Evolutionary conservation across 2,888 invertebrate species (phyloP), one percentile per base, ranked within the genome.

Genomic region (Melanostoma mellinum): DNA sequence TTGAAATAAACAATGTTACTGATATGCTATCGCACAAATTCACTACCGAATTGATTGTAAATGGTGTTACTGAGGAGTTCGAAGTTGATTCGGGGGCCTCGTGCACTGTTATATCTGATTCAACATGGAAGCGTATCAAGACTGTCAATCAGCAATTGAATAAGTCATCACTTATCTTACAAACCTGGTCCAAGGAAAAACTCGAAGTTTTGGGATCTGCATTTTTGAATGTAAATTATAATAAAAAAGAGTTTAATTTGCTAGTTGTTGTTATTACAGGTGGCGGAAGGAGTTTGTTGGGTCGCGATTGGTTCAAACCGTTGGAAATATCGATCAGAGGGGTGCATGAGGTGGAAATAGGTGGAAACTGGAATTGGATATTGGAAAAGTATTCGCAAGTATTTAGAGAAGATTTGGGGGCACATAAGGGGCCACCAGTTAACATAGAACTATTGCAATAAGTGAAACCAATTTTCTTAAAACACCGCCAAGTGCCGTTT

Each of bases 131-230:
- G 2, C 52, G 65, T 33, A 65, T 52, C 33, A 42, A 65, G 33
- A 52, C 8, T n/a, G 3, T 8, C n/a, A 6, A 52, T 4, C 46
- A 40, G 4, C 4, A 40, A 6, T n/a, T 42, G 20, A 33, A 52
- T 4, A 52, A 40, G 10, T 65, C 40, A 52, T 33, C 65, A 40
- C 52, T 65, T 6, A 52, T 40, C n/a, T 42, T 52, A 3, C 52
- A 52, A 52, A 65, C 65, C 2, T 52, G 65, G 42, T 65, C 65
- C 6, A 65, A 65, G 10, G 44, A 46, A 46, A 46, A 46, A 46
- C 44, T 46, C 10, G 4, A 46, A 46, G 44, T 46, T 46, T 48
- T 48, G 36, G 48, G 36, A 36, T 61, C 46, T 10, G n/a, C 44
- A 10, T 10, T n/a, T 10, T 10, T 46, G 4, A 10, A 46, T 46